A percentile compares a stretch with the other conserved stretches of the same genome.
These are phyloP conservation scores for Rousettus madagascariensis DNA, from an alignment of 2,797 vertebrate genomes.

Conservation along the genomic window DNA sequence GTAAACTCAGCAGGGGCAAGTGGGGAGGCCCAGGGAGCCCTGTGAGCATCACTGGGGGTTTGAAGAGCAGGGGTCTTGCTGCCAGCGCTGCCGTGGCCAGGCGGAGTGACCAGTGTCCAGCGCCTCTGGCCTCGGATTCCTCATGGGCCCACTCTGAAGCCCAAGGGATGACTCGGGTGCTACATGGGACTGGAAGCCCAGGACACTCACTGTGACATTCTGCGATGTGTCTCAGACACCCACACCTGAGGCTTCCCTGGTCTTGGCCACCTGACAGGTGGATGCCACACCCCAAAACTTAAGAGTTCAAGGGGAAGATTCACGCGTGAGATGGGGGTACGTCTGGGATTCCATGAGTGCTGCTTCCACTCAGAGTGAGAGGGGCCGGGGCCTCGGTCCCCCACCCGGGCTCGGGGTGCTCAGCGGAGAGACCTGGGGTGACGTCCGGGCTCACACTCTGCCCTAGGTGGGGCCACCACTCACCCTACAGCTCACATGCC, in stretches of 20 bases:
- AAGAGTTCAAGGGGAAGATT: background rate
- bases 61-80: background rate
- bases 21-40: accelerated
- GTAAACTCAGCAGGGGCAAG: accelerated
- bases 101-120: too few relatives aligned
- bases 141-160: background rate
- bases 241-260: accelerated
- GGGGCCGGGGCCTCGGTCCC: background rate
- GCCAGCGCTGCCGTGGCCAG: too few relatives aligned
- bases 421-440: background rate
- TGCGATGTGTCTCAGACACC: accelerated
- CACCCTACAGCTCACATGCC: accelerated
- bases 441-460: background rate
- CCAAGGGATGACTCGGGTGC: too few relatives aligned
- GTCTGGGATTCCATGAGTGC: background rate
- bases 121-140: background rate
- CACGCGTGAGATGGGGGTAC: background rate
- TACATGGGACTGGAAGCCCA: background rate
- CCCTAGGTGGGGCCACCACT: background rate
- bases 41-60: background rate
- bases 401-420: background rate
- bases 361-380: background rate
- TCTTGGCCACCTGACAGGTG: accelerated
- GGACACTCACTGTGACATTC: accelerated
- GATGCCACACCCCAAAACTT: background rate